Evolutionary conservation across 1,140 invertebrate genomes (phyloP).

Genomic region (Akabosia matsudoensis): DNA sequence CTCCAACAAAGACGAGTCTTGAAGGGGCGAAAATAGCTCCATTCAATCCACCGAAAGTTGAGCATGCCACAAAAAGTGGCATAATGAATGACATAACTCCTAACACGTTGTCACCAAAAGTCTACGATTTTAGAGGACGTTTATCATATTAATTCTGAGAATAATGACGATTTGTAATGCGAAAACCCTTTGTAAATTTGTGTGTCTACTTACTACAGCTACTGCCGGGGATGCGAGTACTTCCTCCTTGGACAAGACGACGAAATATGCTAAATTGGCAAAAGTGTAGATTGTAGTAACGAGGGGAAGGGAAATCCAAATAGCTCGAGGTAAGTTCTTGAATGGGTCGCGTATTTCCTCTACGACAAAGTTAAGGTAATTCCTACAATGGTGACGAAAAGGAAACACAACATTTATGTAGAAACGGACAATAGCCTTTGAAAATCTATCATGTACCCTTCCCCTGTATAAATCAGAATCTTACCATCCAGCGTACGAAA

Average conservation of each 20-base stretch:
- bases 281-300: conserved; percentile 89
- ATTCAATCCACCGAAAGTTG: conserved; percentile 65
- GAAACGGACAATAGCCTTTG: not conserved
- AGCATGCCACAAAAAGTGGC: conserved; percentile 79
- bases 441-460: not conserved
- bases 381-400: no score
- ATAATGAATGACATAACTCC: conserved; percentile 73
- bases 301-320: conserved; percentile 85
- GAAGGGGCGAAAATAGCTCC: conserved; percentile 86
- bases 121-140: not conserved
- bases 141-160: conserved; percentile 3
- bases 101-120: conserved; percentile 72
- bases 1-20: conserved; percentile 85
- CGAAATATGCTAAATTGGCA: conserved; percentile 89
- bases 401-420: no score
- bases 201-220: conserved; percentile 78
- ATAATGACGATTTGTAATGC: not conserved
- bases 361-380: conserved; percentile 95
- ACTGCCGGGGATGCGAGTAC: conserved; percentile 85
- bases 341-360: conserved; percentile 93
- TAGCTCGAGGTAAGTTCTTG: conserved; percentile 88
- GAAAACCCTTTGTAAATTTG: no score
- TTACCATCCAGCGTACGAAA: conserved; percentile 66
- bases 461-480: not conserved
- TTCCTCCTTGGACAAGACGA: conserved; percentile 73